A percentile compares a stretch with the other conserved stretches of the same genome.
These are phyloP conservation scores for Pollimyrus isidori DNA, from an alignment of 2,113 vertebrate genomes.

Conservation along the genomic window DNA sequence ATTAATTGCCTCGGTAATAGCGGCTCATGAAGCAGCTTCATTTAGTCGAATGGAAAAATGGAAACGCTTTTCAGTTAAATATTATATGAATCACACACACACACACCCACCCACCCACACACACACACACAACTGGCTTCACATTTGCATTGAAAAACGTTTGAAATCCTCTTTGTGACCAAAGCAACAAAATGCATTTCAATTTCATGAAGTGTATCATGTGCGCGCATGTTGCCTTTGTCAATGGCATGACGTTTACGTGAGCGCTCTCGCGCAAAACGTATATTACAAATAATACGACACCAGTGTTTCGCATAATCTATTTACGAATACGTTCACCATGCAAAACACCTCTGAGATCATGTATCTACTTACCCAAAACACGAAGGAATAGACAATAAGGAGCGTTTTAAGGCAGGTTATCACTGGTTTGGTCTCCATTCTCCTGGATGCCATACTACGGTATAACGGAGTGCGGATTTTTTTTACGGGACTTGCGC, in stretches of 20 bases:
- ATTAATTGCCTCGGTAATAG: not conserved
- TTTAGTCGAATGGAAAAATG: not conserved
- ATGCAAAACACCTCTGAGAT: not conserved
- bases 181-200: not conserved
- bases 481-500: slow-evolving; percentile 25
- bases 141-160: not conserved
- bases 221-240: not conserved
- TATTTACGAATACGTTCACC: not conserved
- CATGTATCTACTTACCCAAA: slow-evolving; percentile 70
- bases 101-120: too few species aligned
- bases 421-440: slow-evolving; percentile 87
- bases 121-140: not conserved
- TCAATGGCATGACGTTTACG: slow-evolving; percentile 1
- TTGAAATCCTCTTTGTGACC: not conserved
- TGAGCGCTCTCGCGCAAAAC: slow-evolving; percentile 24
- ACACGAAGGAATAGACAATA: slow-evolving; percentile 83
- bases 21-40: not conserved
- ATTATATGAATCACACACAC: not conserved
- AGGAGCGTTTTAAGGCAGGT: slow-evolving; percentile 83
- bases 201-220: not conserved
- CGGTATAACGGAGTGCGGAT: slow-evolving; percentile 48
- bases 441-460: slow-evolving; percentile 81
- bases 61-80: not conserved
- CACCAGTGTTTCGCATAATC: not conserved
- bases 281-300: slow-evolving; percentile 1